These are phyloP conservation scores for Lasaia peninsularis DNA, from an alignment of 1,140 invertebrate genomes.

Conservation along the genomic window DNA sequence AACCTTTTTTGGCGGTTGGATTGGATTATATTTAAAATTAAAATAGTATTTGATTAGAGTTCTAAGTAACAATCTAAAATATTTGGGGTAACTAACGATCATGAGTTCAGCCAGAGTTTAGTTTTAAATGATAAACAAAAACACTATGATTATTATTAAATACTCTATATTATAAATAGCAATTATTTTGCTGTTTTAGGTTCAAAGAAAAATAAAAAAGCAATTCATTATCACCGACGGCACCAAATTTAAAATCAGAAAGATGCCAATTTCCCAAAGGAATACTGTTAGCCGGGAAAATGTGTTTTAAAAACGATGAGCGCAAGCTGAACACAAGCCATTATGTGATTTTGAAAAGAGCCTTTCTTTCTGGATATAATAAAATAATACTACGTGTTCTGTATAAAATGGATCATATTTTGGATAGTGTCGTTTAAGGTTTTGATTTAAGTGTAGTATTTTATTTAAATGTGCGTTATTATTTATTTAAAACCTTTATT, in stretches of 20 bases:
- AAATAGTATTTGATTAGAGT: too few species aligned
- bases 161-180: neutral
- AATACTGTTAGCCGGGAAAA: conserved; percentile 24
- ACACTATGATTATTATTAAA: neutral
- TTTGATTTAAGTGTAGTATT: too few species aligned
- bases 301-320: conserved; percentile 11
- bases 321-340: neutral
- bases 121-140: too few species aligned
- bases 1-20: too few species aligned
- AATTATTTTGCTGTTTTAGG: neutral
- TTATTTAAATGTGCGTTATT: too few species aligned
- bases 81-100: too few species aligned
- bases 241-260: conserved; percentile 40
- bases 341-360: neutral
- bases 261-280: conserved; percentile 39
- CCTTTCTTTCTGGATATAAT: neutral
- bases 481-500: too few species aligned
- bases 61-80: too few species aligned
- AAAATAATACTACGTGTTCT: neutral
- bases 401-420: neutral
- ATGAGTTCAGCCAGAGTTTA: too few species aligned
- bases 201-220: conserved; percentile 16
- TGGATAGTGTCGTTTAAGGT: neutral
- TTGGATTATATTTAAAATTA: too few species aligned
- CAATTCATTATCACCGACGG: conserved; percentile 33